A percentile compares a stretch with the other conserved stretches of the same genome.
phyloP scores from a whole-genome alignment of 2,888 invertebrate species.

The Hirtodrosophila duncani region DNA sequence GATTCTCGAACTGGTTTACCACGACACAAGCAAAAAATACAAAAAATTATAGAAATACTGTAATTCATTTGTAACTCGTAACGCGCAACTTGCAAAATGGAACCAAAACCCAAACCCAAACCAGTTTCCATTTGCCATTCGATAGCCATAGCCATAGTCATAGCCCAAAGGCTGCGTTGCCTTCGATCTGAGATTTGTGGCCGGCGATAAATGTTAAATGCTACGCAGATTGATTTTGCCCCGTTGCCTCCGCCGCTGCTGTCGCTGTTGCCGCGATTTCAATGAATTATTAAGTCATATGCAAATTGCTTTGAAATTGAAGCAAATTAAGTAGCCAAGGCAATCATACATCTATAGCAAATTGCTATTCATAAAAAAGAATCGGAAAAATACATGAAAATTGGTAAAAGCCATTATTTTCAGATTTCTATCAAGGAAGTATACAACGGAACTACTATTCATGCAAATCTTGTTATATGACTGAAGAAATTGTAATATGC shows the following conservation, averaged over 20 bases:
- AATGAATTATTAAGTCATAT: constrained; percentile 63
- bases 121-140: constrained; percentile 43
- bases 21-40: constrained; percentile 25
- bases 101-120: constrained; percentile 21
- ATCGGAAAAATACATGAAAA: too few species aligned
- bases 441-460: too few species aligned
- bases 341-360: too few species aligned
- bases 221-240: constrained; percentile 67
- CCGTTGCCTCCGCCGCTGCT: constrained; percentile 14
- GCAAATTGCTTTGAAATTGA: constrained; percentile 51
- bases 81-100: constrained; percentile 40
- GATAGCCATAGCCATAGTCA: constrained; percentile 17
- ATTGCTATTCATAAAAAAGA: too few species aligned
- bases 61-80: constrained; percentile 56
- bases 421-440: too few species aligned
- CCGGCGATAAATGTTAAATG: constrained; percentile 54
- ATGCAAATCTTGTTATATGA: too few species aligned
- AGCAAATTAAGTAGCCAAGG: constrained; percentile 23
- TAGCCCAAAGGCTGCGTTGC: constrained; percentile 49
- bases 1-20: constrained; percentile 58
- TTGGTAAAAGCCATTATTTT: too few species aligned
- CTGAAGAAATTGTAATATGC: too few species aligned
- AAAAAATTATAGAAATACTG: too few species aligned
- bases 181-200: constrained; percentile 31
- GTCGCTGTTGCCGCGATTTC: constrained; percentile 22